Percentiles rank a stretch among this genome's conserved stretches.
phyloP scores from a whole-genome alignment of 2,113 vertebrate genomes.

The Hipposideros armiger region DNA sequence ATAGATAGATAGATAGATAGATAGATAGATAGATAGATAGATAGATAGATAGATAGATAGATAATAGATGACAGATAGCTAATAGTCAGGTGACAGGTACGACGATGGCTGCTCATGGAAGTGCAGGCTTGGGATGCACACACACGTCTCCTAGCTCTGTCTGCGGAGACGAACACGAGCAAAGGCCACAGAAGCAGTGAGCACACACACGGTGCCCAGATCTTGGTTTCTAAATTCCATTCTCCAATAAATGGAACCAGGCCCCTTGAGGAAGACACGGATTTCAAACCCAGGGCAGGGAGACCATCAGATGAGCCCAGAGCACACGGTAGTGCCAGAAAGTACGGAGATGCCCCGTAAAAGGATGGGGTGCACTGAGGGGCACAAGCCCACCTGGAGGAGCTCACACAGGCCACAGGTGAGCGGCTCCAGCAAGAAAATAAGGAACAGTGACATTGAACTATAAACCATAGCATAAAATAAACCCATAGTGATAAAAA shows the following conservation, averaged over 20 bases:
- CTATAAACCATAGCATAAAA: neutral
- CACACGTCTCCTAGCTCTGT: no score
- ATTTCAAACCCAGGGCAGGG: neutral
- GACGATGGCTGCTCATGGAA: no score
- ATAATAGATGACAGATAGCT: no score
- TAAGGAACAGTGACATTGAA: neutral
- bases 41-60: no score
- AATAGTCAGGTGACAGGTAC: no score
- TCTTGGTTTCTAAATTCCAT: neutral
- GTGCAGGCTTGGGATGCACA: neutral
- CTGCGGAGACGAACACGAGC: neutral
- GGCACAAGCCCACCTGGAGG: neutral
- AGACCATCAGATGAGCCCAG: neutral
- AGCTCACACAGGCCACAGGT: rapidly evolving
- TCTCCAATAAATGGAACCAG: neutral
- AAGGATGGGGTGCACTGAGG: neutral
- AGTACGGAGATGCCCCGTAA: neutral
- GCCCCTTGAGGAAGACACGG: neutral
- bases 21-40: no score
- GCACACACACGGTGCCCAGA: rapidly evolving
- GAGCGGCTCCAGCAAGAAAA: neutral
- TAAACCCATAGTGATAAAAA: neutral
- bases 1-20: no score
- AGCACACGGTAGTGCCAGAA: neutral
- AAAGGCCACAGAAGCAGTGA: no score